Base-by-base conservation (phyloP, 2,888 invertebrate species). In the Parnassius glacialis region DNA sequence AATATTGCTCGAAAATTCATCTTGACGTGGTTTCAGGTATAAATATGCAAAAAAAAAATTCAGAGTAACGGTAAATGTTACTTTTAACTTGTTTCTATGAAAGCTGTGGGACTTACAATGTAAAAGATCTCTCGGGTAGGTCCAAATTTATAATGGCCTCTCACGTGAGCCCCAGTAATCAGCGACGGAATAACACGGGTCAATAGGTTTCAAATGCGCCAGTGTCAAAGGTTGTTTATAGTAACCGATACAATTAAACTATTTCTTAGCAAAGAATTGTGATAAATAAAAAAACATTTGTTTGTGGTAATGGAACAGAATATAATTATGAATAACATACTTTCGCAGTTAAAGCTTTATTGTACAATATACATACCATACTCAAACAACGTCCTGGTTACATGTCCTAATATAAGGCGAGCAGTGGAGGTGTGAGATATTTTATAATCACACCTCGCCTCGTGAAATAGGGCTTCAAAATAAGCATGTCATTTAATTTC, bases 51-150 rank as follows among this genome's bases (percentile, higher is more conserved):
- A 34, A 13, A n/a, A 45, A 44, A 0, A 2, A n/a, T n/a, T 2
- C n/a, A 42, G 9, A n/a, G 9, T 45, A 48, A 52, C 42, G 10
- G 45, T 12, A 12, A 41, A 50, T 51, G 10, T 41, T 44, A 11
- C 5, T 34, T 34, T 7, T 34, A 45, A 82, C 76, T 70, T 70
- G 65, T 71, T 76, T 59, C 77, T 67, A 53, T 72, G 72, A 72
- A 76, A 72, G 65, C 65, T 71, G 61, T 69, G 7, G 34, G 34
- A 34, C 86, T 88, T 84, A 62, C 58, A 45, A 53, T 73, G 67
- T 71, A 75, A 75, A 78, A 76, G 78, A 78, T 72, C 62, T n/a
- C 71, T 77, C 85, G 84, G 88, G 87, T 87, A 81, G 80, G 69
- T 68, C 71, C 78, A 76, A 83, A 75, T 82, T 82, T 70, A 68